Percentiles rank a stretch among this genome's conserved stretches.
These are phyloP conservation scores for Cephus cinctus DNA, from an alignment of 1,140 invertebrate genomes.

Conservation along the genomic window DNA sequence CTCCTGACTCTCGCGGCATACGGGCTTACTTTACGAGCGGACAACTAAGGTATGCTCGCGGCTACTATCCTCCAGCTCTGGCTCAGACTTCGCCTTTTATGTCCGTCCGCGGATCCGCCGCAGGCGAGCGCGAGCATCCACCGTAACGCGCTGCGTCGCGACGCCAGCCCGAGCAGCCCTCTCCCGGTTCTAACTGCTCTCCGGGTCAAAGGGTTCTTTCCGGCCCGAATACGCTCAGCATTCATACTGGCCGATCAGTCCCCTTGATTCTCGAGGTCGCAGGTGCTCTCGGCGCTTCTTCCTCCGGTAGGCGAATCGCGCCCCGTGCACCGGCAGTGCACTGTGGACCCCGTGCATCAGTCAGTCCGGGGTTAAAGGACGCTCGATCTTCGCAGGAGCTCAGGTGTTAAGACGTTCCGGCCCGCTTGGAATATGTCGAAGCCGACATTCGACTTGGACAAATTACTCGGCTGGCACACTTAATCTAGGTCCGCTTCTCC, in stretches of 20 bases:
- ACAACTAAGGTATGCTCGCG: constrained; percentile 56
- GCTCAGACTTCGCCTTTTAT: no score
- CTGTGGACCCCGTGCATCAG: no score
- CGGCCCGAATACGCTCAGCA: constrained; percentile 6
- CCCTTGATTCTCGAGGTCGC: constrained; percentile 27
- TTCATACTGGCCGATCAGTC: constrained; percentile 3
- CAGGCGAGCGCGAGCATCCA: no score
- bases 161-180: no score
- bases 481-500: constrained; percentile 40
- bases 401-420: constrained; percentile 30
- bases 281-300: constrained; percentile 47
- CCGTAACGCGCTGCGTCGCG: no score
- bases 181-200: no score
- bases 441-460: constrained; percentile 19
- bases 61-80: no score
- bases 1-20: constrained; percentile 52
- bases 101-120: no score
- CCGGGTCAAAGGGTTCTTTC: constrained; percentile 20
- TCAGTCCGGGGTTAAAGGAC: no score
- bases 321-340: no score
- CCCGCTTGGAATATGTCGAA: constrained; percentile 24
- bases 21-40: constrained; percentile 55
- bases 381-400: constrained; percentile 15
- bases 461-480: constrained; percentile 26
- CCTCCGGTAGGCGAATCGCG: constrained; percentile 31